Conservation (phyloP, 2,888 invertebrate species). For the Cataglyphis albicans region DNA sequence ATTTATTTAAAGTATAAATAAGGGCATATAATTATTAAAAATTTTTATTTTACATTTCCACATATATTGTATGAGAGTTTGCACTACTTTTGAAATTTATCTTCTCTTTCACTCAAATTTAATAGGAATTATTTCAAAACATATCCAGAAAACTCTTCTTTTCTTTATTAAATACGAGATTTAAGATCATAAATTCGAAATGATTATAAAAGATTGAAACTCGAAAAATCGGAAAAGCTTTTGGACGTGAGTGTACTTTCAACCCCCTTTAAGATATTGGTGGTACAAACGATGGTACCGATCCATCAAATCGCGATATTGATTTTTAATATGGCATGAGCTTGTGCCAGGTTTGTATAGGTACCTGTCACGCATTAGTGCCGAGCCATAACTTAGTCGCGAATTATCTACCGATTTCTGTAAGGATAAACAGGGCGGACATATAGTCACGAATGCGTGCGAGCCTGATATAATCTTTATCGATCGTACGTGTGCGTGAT, state of each 20-base stretch:
- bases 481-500: constrained; percentile 11
- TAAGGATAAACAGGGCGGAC: constrained; percentile 20
- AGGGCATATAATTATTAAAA: neutral
- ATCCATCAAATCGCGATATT: constrained; percentile 68
- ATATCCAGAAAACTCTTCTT: neutral
- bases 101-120: constrained; percentile 1
- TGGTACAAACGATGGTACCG: constrained; percentile 67
- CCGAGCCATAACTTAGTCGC: constrained; percentile 41
- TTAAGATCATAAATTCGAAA: neutral
- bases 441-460: constrained; percentile 9
- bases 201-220: neutral
- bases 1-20: neutral
- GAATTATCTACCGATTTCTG: constrained; percentile 23
- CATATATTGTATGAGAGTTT: neutral
- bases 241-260: neutral
- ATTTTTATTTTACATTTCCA: neutral
- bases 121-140: neutral
- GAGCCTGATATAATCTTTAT: constrained; percentile 38
- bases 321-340: constrained; percentile 73
- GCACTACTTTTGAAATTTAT: neutral
- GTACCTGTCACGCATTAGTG: constrained; percentile 69
- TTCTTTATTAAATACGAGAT: neutral
- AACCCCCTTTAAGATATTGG: constrained; percentile 36
- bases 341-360: constrained; percentile 69
- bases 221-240: constrained; percentile 30